Evolutionary conservation across 2,113 vertebrate species (phyloP).

Genomic region (Barnardius zonarius): DNA sequence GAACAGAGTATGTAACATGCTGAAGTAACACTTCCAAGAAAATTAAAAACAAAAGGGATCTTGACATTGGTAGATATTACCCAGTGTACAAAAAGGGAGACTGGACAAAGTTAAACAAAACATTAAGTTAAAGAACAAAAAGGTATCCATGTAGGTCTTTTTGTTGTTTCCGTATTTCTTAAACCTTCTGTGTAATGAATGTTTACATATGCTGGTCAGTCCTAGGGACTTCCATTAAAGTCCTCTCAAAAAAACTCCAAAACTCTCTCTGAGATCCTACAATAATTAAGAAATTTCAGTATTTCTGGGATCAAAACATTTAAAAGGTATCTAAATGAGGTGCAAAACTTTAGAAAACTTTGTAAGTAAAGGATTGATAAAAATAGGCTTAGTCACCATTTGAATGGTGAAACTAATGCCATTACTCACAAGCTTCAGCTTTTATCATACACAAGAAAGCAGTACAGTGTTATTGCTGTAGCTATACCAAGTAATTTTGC

Average conservation of each 20-base stretch:
- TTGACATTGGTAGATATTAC: neutral
- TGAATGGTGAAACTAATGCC: neutral
- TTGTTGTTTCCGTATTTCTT: neutral
- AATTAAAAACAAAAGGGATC: neutral
- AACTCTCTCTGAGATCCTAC: neutral
- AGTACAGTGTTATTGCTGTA: neutral
- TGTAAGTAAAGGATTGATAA: neutral
- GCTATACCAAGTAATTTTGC: neutral
- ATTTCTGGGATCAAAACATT: neutral
- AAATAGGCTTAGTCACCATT: neutral
- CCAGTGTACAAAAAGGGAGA: neutral
- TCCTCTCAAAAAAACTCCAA: neutral
- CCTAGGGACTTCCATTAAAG: neutral
- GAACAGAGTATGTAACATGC: fast-evolving
- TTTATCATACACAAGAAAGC: neutral
- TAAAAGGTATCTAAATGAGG: neutral
- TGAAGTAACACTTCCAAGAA: neutral
- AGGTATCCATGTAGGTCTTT: neutral
- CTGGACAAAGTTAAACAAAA: neutral
- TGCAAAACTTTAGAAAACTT: neutral
- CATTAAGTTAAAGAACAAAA: neutral
- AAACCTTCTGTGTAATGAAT: neutral
- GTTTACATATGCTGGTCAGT: neutral
- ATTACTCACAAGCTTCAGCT: neutral
- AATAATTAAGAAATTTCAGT: neutral